phyloP scores from a whole-genome alignment of 1,140 invertebrate species.

The Drosophila tristis region DNA sequence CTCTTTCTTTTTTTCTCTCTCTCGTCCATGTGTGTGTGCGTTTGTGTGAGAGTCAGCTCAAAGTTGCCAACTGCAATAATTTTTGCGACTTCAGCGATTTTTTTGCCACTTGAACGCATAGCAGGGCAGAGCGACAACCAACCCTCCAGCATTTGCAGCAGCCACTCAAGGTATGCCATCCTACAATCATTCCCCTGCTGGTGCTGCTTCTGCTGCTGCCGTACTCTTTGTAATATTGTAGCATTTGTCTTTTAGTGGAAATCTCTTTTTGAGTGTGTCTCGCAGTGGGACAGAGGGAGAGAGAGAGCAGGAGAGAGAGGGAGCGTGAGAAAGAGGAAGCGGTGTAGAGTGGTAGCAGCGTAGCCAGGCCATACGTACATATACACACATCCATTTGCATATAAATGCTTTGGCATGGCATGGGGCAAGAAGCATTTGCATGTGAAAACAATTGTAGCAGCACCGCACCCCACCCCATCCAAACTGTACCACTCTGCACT shows the following conservation, averaged over 20 bases:
- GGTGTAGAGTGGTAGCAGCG: too few species aligned
- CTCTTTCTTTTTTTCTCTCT: too few species aligned
- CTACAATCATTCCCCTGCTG: conserved; percentile 30
- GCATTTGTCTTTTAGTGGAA: conserved; percentile 81
- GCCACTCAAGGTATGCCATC: conserved; percentile 71
- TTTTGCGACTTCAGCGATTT: conserved; percentile 81
- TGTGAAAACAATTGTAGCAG: conserved; percentile 76
- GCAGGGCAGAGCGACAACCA: conserved; percentile 43
- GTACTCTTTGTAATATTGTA: conserved; percentile 68
- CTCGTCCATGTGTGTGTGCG: not conserved
- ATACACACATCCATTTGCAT: conserved; percentile 68
- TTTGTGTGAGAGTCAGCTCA: conserved; percentile 69
- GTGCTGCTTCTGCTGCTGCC: too few species aligned
- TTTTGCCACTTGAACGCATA: conserved; percentile 78
- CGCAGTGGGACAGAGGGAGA: conserved; percentile 22
- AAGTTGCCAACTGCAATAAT: conserved; percentile 81
- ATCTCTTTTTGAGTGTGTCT: conserved; percentile 80
- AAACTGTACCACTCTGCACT: not conserved
- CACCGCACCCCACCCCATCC: not conserved
- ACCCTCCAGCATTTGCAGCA: conserved; percentile 61
- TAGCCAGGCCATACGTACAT: conserved; percentile 2
- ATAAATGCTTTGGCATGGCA: conserved; percentile 66
- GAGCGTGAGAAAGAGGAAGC: conserved; percentile 19
- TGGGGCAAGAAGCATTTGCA: conserved; percentile 60
- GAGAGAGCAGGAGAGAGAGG: conserved; percentile 3